Evolutionary conservation across 2,888 invertebrate species (phyloP).

Genomic region (Tiliacea citrago): DNA sequence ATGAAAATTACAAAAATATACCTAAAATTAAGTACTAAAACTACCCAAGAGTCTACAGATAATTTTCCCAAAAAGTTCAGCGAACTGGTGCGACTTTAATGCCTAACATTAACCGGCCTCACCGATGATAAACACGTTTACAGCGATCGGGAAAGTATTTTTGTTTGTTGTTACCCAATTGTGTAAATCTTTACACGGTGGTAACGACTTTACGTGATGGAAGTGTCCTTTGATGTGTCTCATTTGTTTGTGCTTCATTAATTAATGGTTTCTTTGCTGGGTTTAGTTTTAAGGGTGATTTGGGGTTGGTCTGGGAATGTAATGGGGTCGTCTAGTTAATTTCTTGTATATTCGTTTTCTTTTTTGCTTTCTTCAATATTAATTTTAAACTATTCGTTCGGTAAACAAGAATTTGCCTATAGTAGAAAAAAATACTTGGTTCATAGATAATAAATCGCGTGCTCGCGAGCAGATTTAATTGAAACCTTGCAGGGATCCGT

Average conservation of each 20-base stretch:
- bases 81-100: conserved; percentile 79
- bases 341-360: neutral
- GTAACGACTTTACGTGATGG: conserved; percentile 66
- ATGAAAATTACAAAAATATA: neutral
- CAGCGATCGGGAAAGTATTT: conserved; percentile 72
- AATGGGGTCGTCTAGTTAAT: neutral
- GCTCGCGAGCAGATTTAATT: neutral
- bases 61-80: conserved; percentile 76
- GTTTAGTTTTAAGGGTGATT: conserved; percentile 27
- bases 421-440: neutral
- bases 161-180: conserved; percentile 78
- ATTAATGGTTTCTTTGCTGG: conserved; percentile 53
- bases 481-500: neutral
- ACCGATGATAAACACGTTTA: conserved; percentile 80
- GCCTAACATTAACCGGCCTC: conserved; percentile 83
- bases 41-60: conserved; percentile 2
- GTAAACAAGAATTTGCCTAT: neutral
- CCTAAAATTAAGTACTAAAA: neutral
- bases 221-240: conserved; percentile 69
- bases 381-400: neutral
- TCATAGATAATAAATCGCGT: neutral
- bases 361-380: neutral
- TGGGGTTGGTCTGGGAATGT: conserved; percentile 5
- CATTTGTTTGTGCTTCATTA: conserved; percentile 63
- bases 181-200: conserved; percentile 74